Conservation (phyloP, 35 echinoderm and acorn worm species). For the Lytechinus variegatus region DNA sequence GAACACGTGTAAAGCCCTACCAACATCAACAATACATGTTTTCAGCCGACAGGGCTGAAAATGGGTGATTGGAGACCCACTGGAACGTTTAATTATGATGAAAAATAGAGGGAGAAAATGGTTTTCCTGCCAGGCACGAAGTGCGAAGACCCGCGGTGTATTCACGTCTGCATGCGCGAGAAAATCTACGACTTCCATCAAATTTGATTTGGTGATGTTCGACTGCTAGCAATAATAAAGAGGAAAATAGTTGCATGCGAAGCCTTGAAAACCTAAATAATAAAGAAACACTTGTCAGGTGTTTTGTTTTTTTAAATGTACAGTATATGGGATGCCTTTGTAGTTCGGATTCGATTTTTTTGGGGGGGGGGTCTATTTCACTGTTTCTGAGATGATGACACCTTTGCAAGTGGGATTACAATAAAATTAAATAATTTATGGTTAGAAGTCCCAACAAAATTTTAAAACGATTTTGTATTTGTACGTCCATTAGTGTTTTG, state of each 20-base stretch:
- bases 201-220: not conserved
- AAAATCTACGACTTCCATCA: not conserved
- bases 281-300: no score
- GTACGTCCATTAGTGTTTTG: no score
- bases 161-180: not conserved
- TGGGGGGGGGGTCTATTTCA: no score
- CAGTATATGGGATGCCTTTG: no score
- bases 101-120: not conserved
- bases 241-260: not conserved
- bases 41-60: slow-evolving; percentile 11
- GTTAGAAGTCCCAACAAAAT: no score
- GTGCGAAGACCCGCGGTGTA: not conserved
- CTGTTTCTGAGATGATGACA: no score
- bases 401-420: no score
- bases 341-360: no score
- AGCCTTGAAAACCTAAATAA: no score
- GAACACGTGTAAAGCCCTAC: slow-evolving; percentile 7
- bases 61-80: not conserved
- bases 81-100: slow-evolving; percentile 5
- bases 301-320: no score
- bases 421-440: no score
- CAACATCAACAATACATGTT: slow-evolving; percentile 37
- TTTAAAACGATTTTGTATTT: no score
- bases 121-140: not conserved
- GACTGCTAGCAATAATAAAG: not conserved